These are phyloP conservation scores for Turritopsis dohrnii DNA, from an alignment of 30 jellyfish, hydroid and myxozoan species.

Conservation along the genomic window DNA sequence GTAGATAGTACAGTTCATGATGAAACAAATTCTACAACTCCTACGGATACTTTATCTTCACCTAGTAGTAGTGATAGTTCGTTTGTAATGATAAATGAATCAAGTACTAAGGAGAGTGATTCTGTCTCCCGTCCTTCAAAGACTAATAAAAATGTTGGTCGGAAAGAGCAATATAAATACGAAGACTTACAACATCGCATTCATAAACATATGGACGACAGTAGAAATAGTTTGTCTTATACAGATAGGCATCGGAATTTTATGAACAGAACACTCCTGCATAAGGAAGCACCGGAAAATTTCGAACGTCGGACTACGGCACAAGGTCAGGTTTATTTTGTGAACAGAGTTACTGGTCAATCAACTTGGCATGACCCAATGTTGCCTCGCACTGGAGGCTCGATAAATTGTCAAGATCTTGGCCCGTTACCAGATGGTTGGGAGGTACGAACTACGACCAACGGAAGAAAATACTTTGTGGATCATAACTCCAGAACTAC, in stretches of 20 bases:
- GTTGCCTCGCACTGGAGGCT: conserved; percentile 61
- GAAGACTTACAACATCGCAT: neutral
- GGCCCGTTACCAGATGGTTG: conserved; percentile 81
- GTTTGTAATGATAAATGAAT: neutral
- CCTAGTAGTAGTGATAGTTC: neutral
- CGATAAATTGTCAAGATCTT: conserved; percentile 48
- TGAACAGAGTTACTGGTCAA: conserved; percentile 77
- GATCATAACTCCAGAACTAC: conserved; percentile 88
- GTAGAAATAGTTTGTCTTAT: neutral
- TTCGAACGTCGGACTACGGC: conserved; percentile 89
- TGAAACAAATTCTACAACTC: neutral
- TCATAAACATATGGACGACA: neutral
- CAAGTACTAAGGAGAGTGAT: neutral
- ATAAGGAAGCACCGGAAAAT: conserved; percentile 74
- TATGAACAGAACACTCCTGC: conserved; percentile 80
- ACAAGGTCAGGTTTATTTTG: conserved; percentile 94
- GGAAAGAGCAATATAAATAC: neutral
- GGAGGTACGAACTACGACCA: conserved; percentile 82
- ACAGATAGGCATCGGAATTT: conserved; percentile 62
- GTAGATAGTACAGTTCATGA: neutral
- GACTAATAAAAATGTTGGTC: neutral
- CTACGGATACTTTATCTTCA: neutral
- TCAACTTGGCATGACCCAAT: conserved; percentile 96
- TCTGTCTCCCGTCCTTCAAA: neutral
- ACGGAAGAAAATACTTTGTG: conserved; percentile 69